These are phyloP conservation scores for Rousettus leschenaultii DNA, from an alignment of 2,113 vertebrate species.

Conservation along the genomic window DNA sequence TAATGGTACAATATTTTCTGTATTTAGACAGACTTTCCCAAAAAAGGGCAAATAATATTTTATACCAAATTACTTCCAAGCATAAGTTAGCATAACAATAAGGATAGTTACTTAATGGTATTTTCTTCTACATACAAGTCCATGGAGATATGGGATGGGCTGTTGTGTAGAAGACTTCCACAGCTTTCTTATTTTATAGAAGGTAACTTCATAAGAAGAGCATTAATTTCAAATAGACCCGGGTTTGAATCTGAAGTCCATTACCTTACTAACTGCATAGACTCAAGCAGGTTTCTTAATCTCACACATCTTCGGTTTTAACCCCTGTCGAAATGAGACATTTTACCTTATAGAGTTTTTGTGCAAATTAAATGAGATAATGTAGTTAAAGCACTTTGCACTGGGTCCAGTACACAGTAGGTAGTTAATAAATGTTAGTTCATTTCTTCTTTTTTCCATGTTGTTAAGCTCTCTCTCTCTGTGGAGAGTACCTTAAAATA, in stretches of 20 bases:
- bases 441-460: background rate
- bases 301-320: background rate
- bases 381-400: background rate
- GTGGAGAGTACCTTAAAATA: background rate
- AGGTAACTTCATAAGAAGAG: background rate
- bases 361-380: background rate
- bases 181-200: constrained; percentile 2
- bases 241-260: background rate
- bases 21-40: constrained; percentile 56
- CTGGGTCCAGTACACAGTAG: background rate
- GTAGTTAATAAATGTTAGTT: background rate
- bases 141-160: background rate
- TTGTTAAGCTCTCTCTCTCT: background rate
- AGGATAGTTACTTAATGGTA: background rate
- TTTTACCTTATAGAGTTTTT: background rate
- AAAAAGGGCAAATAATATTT: constrained; percentile 43
- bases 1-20: constrained; percentile 68
- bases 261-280: background rate
- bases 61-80: constrained; percentile 43
- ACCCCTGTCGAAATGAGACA: background rate
- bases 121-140: constrained; percentile 18
- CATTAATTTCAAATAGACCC: background rate
- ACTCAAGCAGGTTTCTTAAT: background rate
- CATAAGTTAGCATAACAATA: background rate
- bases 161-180: background rate